phyloP scores from a whole-genome alignment of 1,140 invertebrate genomes.

The Daktulosphaira vitifoliae region DNA sequence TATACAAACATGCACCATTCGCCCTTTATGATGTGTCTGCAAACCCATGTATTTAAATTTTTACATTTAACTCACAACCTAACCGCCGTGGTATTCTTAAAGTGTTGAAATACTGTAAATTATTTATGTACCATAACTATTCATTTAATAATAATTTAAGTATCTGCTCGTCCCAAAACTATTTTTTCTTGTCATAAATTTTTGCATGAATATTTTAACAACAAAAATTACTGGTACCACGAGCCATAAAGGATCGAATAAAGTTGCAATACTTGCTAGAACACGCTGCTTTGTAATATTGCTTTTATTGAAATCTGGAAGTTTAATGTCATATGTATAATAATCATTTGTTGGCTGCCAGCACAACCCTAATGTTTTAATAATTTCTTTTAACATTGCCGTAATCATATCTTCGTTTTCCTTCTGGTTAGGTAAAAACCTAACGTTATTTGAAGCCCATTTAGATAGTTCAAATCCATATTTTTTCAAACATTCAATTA shows the following conservation, averaged over 20 bases:
- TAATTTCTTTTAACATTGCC: background rate
- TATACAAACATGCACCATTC: slow-evolving; percentile 41
- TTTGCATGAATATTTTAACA: slow-evolving; percentile 35
- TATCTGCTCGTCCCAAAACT: slow-evolving; percentile 41
- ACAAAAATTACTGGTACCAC: slow-evolving; percentile 37
- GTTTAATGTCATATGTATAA: background rate
- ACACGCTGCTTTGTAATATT: slow-evolving; percentile 26
- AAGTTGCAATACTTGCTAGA: slow-evolving; percentile 33
- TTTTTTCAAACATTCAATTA: slow-evolving; percentile 27
- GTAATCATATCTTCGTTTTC: background rate
- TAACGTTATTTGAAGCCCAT: slow-evolving; percentile 35
- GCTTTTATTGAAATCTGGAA: background rate
- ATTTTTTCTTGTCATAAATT: slow-evolving; percentile 27
- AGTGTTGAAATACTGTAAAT: slow-evolving; percentile 24
- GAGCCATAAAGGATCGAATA: slow-evolving; percentile 40
- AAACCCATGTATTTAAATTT: slow-evolving; percentile 38
- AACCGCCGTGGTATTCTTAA: slow-evolving; percentile 21
- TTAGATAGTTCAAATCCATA: background rate
- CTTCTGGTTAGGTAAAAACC: background rate
- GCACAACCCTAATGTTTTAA: slow-evolving; percentile 22
- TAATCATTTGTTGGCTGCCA: background rate
- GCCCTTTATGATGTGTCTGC: slow-evolving; percentile 41
- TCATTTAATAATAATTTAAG: slow-evolving; percentile 28
- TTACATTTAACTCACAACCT: background rate
- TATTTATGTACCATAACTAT: slow-evolving; percentile 36